Percentiles rank a stretch among this genome's conserved stretches.
These are phyloP conservation scores for Macquaria ambigua DNA, from an alignment of 2,113 vertebrate genomes.

Conservation along the genomic window DNA sequence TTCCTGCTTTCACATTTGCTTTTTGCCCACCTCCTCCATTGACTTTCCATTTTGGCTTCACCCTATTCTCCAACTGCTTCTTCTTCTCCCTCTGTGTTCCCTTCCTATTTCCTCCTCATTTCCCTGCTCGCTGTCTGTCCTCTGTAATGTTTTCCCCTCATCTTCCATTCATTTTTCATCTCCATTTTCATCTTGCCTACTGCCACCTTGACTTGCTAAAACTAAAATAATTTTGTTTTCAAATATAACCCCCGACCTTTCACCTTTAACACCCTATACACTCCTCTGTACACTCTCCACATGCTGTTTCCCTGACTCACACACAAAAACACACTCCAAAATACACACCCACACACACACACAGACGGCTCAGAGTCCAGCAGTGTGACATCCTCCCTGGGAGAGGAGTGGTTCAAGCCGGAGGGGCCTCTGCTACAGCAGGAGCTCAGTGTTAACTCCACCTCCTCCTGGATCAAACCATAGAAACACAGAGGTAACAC, in stretches of 20 bases:
- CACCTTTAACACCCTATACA: slow-evolving; percentile 17
- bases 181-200: neutral
- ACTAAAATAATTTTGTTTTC: slow-evolving; percentile 5
- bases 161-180: neutral
- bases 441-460: slow-evolving; percentile 83
- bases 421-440: slow-evolving; percentile 81
- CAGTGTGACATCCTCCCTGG: slow-evolving; percentile 75
- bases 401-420: slow-evolving; percentile 81
- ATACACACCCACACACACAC: slow-evolving; percentile 11
- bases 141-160: neutral
- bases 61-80: neutral
- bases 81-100: neutral
- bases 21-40: slow-evolving; percentile 36
- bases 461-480: slow-evolving; percentile 84
- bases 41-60: slow-evolving; percentile 16
- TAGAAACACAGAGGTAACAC: slow-evolving; percentile 78
- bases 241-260: slow-evolving; percentile 5
- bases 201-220: neutral
- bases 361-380: slow-evolving; percentile 64
- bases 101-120: slow-evolving; percentile 11
- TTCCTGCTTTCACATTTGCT: slow-evolving; percentile 8
- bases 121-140: slow-evolving; percentile 1
- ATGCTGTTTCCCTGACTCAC: neutral
- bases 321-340: slow-evolving; percentile 24
- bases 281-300: slow-evolving; percentile 25